phyloP scores from a whole-genome alignment of 1,140 invertebrate genomes.

The Rhopalosiphum padi region DNA sequence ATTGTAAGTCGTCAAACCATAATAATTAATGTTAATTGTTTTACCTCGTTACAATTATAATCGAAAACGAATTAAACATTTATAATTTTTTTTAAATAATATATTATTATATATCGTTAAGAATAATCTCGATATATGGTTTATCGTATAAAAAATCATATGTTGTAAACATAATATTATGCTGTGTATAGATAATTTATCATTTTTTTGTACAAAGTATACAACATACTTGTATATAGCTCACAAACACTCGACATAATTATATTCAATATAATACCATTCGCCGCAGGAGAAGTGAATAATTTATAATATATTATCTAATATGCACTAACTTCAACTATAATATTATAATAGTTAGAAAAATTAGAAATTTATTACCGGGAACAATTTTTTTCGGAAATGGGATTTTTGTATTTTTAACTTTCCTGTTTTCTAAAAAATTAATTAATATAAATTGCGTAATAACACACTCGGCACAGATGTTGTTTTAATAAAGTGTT shows the following conservation, averaged over 20 bases:
- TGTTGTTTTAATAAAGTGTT: background rate
- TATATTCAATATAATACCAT: background rate
- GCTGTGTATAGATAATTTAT: background rate
- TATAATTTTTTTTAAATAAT: background rate
- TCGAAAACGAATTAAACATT: background rate
- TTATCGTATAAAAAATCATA: background rate
- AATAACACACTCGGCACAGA: background rate
- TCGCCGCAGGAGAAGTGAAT: background rate
- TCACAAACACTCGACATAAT: background rate
- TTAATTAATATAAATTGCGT: background rate
- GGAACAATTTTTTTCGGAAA: background rate
- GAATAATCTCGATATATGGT: background rate
- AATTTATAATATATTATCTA: background rate
- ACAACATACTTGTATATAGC: background rate
- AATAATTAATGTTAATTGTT: constrained; percentile 12
- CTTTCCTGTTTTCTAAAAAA: background rate
- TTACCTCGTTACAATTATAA: background rate
- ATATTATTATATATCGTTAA: background rate
- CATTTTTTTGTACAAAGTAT: background rate
- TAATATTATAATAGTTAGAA: background rate
- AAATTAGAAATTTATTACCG: background rate
- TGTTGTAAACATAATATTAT: background rate
- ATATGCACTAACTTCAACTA: too few species aligned
- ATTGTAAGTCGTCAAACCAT: background rate
- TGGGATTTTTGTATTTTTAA: background rate